Conservation (phyloP, 2,888 invertebrate species). For the Boloria euphrosyne region DNA sequence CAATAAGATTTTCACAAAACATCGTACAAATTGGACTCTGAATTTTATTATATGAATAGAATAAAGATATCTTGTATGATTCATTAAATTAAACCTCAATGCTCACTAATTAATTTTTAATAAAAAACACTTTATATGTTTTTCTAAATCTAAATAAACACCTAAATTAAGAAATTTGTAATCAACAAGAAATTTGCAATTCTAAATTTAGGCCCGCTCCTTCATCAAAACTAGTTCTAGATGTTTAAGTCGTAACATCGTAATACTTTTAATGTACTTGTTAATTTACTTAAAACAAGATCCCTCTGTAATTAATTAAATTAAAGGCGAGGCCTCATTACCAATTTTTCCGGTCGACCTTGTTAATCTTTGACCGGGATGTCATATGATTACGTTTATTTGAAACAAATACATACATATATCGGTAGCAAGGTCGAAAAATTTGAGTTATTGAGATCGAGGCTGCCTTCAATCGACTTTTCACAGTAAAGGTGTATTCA, state of each 20-base stretch:
- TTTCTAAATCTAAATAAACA: no score
- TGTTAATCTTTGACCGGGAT: slow-evolving; percentile 58
- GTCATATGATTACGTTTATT: slow-evolving; percentile 48
- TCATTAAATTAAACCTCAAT: no score
- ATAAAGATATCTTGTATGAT: no score
- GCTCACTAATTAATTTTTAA: no score
- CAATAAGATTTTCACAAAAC: no score
- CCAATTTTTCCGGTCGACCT: slow-evolving; percentile 42
- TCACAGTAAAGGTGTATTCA: slow-evolving; percentile 38
- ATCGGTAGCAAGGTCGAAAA: slow-evolving; percentile 66
- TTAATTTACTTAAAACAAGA: slow-evolving; percentile 10
- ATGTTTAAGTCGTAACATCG: background rate
- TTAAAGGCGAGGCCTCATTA: slow-evolving; percentile 37
- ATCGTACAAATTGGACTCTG: no score
- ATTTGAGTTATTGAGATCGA: slow-evolving; percentile 75
- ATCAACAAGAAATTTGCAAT: no score
- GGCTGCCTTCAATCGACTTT: slow-evolving; percentile 56
- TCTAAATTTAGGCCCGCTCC: no score
- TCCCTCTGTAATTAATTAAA: slow-evolving; percentile 24
- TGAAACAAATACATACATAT: slow-evolving; percentile 49
- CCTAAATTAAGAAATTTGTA: no score
- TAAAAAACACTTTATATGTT: no score
- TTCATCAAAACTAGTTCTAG: no score
- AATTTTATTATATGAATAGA: no score
- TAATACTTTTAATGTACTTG: background rate